Evolutionary conservation across 2,113 vertebrate species (phyloP).

Genomic region (Pomatostomus ruficeps): DNA sequence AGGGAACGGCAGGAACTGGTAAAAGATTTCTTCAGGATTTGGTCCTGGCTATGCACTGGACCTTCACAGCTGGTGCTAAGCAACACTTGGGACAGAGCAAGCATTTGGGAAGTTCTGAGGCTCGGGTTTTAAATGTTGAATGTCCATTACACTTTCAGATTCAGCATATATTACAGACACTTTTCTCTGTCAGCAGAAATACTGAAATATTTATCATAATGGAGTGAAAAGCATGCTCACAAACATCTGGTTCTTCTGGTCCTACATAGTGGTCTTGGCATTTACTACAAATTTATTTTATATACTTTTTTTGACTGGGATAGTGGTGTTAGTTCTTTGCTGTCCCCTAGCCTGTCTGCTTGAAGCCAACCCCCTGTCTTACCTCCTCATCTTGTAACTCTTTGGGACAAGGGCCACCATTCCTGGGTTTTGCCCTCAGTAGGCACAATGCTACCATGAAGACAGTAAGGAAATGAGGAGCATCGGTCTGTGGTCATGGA

Average conservation of each 20-base stretch:
- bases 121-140: not conserved
- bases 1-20: not conserved
- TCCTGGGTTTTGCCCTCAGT: not conserved
- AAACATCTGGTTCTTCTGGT: not conserved
- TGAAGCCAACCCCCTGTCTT: not conserved
- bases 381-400: not conserved
- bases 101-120: not conserved
- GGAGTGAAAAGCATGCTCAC: not conserved
- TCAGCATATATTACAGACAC: not conserved
- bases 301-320: not conserved
- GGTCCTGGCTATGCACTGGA: not conserved
- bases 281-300: not conserved
- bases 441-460: not conserved
- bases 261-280: not conserved
- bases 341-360: not conserved
- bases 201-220: not conserved
- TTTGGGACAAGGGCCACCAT: not conserved
- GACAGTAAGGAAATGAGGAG: accelerated
- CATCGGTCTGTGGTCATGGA: accelerated
- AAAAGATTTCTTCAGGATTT: not conserved
- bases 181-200: not conserved
- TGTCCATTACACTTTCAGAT: not conserved
- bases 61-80: not conserved
- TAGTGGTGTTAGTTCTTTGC: not conserved
- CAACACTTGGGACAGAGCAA: not conserved